Base-by-base conservation (phyloP, 2,113 vertebrate species). In the Malurus cyaneus region DNA sequence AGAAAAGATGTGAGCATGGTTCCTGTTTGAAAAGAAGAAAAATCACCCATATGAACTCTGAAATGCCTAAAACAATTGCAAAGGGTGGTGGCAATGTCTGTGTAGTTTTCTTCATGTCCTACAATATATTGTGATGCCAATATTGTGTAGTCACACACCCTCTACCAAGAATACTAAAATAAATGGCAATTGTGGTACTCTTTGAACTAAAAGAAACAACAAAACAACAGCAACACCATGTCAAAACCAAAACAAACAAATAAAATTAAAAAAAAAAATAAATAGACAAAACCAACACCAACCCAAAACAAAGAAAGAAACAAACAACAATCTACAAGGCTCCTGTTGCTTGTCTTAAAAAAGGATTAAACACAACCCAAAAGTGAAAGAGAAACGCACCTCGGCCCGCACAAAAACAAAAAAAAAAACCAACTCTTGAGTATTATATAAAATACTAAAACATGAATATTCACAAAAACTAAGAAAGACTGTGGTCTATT, bases 11-110 rank as follows among this genome's bases (percentile, higher is more conserved):
- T 86, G 49, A 88, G 36, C 31, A 72, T 59, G 18, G 52, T 73
- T 6, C 18, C 5, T 39, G 20, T 56, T 80, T 88, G 11, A 47
- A 66, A 70, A 66, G 4, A 2, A 52, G 56, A 44, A 2, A 3
- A 10, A 8, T 2, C 9, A 28, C 8, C 6, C 4, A 1, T 24
- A 41, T 29, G 29, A 84, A 26, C 16, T 57, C 80, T 64, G 70
- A 93, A 79, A 95, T 36, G 7, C 12, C 57, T 81, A 83, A 84
- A 26, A n/a, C 17, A 88, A 94, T 97, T 87, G 85, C 71, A 34
- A 54, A 71, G 50, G 59, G 74, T 44, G 47, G 66, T 46, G 39
- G 20, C 19, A 47, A 15, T 77, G 31, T 6, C 42, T 74, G 8
- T 29, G 20, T 50, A 73, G 6, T 46, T 23, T 31, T 87, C 78